phyloP scores from a whole-genome alignment of 30 jellyfish, hydroid and myxozoan species.

The Turritopsis rubra region DNA sequence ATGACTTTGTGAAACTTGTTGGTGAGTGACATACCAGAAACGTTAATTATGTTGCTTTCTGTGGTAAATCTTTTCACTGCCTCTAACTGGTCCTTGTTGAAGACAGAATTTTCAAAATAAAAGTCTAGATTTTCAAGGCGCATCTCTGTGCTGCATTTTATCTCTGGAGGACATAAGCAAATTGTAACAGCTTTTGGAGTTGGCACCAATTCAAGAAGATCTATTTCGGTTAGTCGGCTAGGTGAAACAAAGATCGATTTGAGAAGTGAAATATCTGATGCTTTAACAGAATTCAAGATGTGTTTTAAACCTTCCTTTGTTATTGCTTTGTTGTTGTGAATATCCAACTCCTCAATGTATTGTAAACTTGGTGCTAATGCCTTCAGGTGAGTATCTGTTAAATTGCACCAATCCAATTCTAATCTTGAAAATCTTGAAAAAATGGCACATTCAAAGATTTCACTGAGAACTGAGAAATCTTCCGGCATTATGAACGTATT shows the following conservation, averaged over 20 bases:
- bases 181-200: neutral
- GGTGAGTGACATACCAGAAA: neutral
- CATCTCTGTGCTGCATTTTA: neutral
- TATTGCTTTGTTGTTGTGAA: no score
- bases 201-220: neutral
- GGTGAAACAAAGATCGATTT: neutral
- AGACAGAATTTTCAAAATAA: neutral
- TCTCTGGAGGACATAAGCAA: neutral
- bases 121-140: neutral
- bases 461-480: neutral
- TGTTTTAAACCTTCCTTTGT: neutral
- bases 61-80: neutral
- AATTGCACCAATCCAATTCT: neutral
- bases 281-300: neutral
- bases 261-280: neutral
- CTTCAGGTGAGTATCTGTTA: neutral
- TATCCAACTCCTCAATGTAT: neutral
- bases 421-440: neutral
- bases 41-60: neutral
- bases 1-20: neutral
- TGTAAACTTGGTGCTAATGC: neutral
- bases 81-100: neutral
- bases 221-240: neutral
- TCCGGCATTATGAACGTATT: neutral
- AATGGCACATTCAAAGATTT: neutral